These are phyloP conservation scores for Kryptopterus vitreolus DNA, from an alignment of 2,797 vertebrate genomes.

Conservation along the genomic window DNA sequence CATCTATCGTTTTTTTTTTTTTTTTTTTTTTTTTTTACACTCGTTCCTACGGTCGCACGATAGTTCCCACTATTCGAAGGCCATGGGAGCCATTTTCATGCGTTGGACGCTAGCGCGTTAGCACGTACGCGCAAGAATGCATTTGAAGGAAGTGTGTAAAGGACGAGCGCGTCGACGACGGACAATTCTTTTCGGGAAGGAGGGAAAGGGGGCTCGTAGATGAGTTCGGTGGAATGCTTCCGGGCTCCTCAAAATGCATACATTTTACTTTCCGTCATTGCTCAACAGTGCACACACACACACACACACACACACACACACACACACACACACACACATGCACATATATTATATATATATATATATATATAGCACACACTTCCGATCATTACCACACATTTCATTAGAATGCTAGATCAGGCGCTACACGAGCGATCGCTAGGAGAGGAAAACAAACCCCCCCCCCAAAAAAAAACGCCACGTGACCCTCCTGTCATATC, in stretches of 20 bases:
- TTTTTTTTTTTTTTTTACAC: too few species aligned
- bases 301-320: not conserved
- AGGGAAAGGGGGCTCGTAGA: too few species aligned
- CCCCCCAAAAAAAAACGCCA: too few species aligned
- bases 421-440: slow-evolving; percentile 37
- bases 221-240: not conserved
- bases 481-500: not conserved
- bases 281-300: not conserved
- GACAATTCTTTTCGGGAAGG: too few species aligned
- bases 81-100: not conserved
- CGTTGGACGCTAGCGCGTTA: not conserved
- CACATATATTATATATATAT: not conserved
- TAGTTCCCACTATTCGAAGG: too few species aligned
- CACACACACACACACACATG: not conserved
- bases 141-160: not conserved
- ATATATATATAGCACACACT: slow-evolving; percentile 25
- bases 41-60: too few species aligned
- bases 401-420: slow-evolving; percentile 59
- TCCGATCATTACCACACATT: slow-evolving; percentile 61
- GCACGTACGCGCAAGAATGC: not conserved
- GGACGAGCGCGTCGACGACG: not conserved
- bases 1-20: too few species aligned
- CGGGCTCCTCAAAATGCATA: not conserved
- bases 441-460: too few species aligned
- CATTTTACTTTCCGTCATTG: not conserved